These are phyloP conservation scores for Atractosteus spatula DNA, from an alignment of 2,113 vertebrate species.

Conservation along the genomic window DNA sequence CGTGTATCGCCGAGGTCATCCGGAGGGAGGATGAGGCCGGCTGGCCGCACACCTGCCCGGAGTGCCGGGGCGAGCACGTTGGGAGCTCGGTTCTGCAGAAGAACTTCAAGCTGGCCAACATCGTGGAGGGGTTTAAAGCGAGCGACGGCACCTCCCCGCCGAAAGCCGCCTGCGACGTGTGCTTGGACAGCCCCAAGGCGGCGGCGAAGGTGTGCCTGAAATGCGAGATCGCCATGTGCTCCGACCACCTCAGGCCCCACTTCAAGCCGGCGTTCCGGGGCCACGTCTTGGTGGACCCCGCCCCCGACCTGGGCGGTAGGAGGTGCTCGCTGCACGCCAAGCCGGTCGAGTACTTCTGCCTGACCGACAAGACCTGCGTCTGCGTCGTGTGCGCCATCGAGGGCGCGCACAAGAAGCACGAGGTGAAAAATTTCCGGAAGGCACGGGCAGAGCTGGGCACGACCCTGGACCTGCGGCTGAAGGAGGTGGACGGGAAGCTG, in stretches of 20 bases:
- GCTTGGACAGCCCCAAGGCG: conserved; percentile 28
- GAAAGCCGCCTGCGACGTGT: conserved; percentile 59
- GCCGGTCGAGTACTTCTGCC: conserved; percentile 64
- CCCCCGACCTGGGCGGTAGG: conserved; percentile 55
- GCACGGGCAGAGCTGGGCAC: conserved; percentile 65
- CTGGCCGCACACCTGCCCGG: conserved; percentile 50
- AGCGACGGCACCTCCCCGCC: conserved; percentile 4
- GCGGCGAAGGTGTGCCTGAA: conserved; percentile 68
- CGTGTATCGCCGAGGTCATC: conserved; percentile 43
- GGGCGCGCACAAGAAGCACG: conserved; percentile 58
- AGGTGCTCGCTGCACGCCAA: conserved; percentile 65
- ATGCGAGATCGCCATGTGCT: conserved; percentile 72
- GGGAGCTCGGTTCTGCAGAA: conserved; percentile 41
- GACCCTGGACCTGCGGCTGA: conserved; percentile 49
- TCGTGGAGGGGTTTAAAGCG: conserved; percentile 51
- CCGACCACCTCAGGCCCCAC: conserved; percentile 61
- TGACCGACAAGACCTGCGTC: conserved; percentile 55
- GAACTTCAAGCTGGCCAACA: conserved; percentile 64
- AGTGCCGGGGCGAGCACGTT: conserved; percentile 48
- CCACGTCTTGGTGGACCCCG: conserved; percentile 60
- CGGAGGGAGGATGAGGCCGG: conserved; percentile 20
- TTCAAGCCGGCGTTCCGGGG: conserved; percentile 60
- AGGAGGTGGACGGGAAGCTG: conserved; percentile 45
- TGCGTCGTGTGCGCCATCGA: conserved; percentile 66
- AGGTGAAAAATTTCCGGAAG: conserved; percentile 63